Conservation (phyloP, 2,888 invertebrate genomes). For the Biston stratarius region DNA sequence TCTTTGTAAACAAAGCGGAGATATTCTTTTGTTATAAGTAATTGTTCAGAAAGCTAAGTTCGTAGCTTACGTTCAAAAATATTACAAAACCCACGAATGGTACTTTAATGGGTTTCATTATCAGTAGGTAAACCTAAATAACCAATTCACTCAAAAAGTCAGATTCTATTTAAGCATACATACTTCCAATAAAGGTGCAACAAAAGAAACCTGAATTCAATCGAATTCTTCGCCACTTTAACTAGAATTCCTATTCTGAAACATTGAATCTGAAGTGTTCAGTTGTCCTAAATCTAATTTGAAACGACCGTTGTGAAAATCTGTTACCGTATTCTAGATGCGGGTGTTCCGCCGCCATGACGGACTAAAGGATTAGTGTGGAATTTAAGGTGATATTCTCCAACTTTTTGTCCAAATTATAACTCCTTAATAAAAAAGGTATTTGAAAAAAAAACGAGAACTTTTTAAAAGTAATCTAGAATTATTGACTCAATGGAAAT, state of each 20-base stretch:
- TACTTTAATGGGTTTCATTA: slow-evolving; percentile 28
- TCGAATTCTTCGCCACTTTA: slow-evolving; percentile 70
- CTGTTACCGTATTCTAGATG: slow-evolving; percentile 53
- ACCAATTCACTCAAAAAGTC: slow-evolving; percentile 42
- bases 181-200: slow-evolving; percentile 59
- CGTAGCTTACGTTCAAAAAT: slow-evolving; percentile 21
- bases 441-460: too few species aligned
- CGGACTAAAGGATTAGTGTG: slow-evolving; percentile 54
- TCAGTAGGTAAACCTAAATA: slow-evolving; percentile 37
- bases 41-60: slow-evolving; percentile 22
- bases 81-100: slow-evolving; percentile 31
- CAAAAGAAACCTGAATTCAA: slow-evolving; percentile 70
- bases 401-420: too few species aligned
- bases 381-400: slow-evolving; percentile 53
- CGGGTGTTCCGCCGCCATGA: slow-evolving; percentile 34
- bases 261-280: slow-evolving; percentile 69
- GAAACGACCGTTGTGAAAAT: slow-evolving; percentile 51
- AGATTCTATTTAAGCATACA: slow-evolving; percentile 42
- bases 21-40: slow-evolving; percentile 25
- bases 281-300: slow-evolving; percentile 77
- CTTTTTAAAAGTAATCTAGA: too few species aligned
- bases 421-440: too few species aligned
- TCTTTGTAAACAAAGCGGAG: slow-evolving; percentile 25
- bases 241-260: slow-evolving; percentile 64
- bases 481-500: too few species aligned